phyloP scores from a whole-genome alignment of 2,113 vertebrate genomes.

The Gymnorhina tibicen region DNA sequence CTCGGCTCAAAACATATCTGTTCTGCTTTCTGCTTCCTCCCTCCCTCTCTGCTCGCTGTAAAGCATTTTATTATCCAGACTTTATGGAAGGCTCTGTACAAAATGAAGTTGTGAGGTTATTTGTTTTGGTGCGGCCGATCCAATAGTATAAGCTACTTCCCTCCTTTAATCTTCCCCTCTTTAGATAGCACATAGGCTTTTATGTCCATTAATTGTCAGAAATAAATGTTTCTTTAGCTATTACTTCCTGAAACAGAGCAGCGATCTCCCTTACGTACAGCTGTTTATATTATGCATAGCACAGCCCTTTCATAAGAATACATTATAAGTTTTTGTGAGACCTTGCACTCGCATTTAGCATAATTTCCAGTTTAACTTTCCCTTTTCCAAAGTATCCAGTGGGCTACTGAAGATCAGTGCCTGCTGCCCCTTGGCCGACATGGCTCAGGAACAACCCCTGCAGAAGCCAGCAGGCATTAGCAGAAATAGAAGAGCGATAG shows the following conservation, averaged over 20 bases:
- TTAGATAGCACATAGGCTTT: constrained; percentile 67
- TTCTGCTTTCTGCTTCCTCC: constrained; percentile 64
- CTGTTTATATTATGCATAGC: constrained; percentile 72
- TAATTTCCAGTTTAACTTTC: constrained; percentile 48
- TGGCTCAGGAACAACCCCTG: not conserved
- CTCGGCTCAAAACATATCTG: constrained; percentile 60
- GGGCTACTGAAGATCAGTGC: not conserved
- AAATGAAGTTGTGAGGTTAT: constrained; percentile 60
- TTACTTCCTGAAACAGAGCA: constrained; percentile 72
- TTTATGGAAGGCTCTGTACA: constrained; percentile 45
- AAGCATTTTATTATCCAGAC: constrained; percentile 61
- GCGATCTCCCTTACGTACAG: constrained; percentile 64
- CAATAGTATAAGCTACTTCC: constrained; percentile 55
- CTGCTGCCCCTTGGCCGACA: rapidly evolving
- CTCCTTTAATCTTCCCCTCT: constrained; percentile 60
- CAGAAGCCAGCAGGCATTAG: not conserved
- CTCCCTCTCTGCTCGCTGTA: constrained; percentile 15
- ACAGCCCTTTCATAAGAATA: constrained; percentile 47
- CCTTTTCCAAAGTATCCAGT: not conserved
- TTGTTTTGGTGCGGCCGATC: constrained; percentile 42
- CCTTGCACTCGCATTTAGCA: not conserved
- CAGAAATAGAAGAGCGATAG: not conserved
- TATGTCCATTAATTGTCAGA: constrained; percentile 74
- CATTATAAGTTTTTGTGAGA: constrained; percentile 57
- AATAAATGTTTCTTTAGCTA: constrained; percentile 67